Percentiles rank a stretch among this genome's conserved stretches.
These are phyloP conservation scores for Chloebia gouldiae DNA, from an alignment of 2,113 vertebrate species.

Conservation along the genomic window DNA sequence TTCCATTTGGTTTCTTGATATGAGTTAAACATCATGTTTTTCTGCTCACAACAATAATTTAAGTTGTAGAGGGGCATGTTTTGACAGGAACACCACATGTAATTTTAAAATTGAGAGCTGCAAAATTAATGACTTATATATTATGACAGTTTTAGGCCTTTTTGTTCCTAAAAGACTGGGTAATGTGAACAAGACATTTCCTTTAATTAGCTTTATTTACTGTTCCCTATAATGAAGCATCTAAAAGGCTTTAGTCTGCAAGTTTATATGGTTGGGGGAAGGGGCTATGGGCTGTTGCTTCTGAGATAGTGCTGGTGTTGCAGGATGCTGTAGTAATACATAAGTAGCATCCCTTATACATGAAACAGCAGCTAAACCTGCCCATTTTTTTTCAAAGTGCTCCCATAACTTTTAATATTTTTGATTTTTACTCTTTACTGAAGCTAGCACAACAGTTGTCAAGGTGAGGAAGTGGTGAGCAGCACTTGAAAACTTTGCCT, in stretches of 20 bases:
- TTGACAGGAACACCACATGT: background rate
- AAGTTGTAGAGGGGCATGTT: background rate
- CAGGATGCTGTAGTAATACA: background rate
- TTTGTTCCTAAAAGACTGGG: background rate
- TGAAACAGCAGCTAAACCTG: background rate
- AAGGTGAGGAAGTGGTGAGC: background rate
- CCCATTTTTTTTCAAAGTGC: background rate
- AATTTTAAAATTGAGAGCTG: slow-evolving; percentile 34
- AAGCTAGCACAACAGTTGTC: background rate
- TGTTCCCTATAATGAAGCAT: background rate
- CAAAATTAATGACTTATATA: background rate
- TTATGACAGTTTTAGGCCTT: slow-evolving; percentile 8
- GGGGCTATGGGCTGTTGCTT: background rate
- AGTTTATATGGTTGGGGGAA: background rate
- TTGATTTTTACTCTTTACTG: background rate
- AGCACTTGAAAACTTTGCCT: background rate
- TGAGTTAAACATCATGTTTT: background rate
- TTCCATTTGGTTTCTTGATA: background rate
- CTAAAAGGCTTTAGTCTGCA: background rate
- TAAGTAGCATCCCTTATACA: background rate
- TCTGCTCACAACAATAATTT: background rate
- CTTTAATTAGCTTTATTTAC: slow-evolving; percentile 51
- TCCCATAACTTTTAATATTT: background rate
- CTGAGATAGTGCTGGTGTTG: background rate
- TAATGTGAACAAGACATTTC: background rate